Evolutionary conservation across 2,113 vertebrate species (phyloP), one percentile per base, ranked within the genome.

Genomic region (Lamprotornis superbus): DNA sequence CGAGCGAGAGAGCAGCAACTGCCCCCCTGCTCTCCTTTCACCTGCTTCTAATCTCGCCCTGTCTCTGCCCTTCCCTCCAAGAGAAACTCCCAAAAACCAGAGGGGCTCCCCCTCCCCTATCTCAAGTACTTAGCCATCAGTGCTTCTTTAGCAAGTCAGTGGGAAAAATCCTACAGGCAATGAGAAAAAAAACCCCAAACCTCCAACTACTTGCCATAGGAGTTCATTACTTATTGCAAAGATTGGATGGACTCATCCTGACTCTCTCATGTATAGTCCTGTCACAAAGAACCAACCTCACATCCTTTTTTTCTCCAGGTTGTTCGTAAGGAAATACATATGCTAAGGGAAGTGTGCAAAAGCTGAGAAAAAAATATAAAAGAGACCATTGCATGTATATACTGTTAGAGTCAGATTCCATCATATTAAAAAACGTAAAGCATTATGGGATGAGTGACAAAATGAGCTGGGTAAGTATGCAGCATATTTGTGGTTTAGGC

Each of bases 401-500:
- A 53, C 1, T 39, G 6, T 46, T 60, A 55, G 3, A 67, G 30
- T 59, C 10, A 79, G 12, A 64, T 68, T 59, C 9, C 3, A 2
- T 35, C 18, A 50, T 6, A 27, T 7, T 11, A 57, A 50, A n/a
- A 16, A 37, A 22, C 11, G 7, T 19, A 33, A n/a, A 15, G 15
- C 24, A 55, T 8, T 10, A 65, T 24, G 4, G 31, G 13, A 22
- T 78, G 9, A 67, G 22, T 56, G 50, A 61, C 8, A 61, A 75
- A 75, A 68, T 25, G 12, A 2, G 1, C 4, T 67, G 12, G 5
- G 28, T 44, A 83, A 53, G 7, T 9, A 7, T 35, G 37, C 22
- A 53, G 4, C 6, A 7, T 21, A 3, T 11, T 42, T 64, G 3
- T 73, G 10, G 5, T 64, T 64, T 69, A 23, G 0, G 1, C 24